Evolutionary conservation across 2,113 vertebrate species (phyloP).

Genomic region (Mesembrinibis cayennensis): DNA sequence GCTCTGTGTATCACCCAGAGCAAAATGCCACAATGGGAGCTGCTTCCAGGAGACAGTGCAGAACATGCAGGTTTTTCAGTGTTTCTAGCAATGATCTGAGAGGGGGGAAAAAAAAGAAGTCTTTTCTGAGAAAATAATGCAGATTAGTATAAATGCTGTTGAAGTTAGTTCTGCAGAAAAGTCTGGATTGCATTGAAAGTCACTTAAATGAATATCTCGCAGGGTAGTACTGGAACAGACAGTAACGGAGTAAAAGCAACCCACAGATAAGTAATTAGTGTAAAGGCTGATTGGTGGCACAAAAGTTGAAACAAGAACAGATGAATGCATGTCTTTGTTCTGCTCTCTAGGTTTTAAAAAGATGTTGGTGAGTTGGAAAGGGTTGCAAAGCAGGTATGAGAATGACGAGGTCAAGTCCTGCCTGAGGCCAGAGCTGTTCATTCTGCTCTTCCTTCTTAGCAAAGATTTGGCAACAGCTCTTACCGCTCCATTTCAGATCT

Average conservation of each 20-base stretch:
- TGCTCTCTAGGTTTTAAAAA: background rate
- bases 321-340: background rate
- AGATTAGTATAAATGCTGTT: background rate
- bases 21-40: background rate
- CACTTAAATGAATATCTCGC: background rate
- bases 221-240: background rate
- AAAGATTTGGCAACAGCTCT: background rate
- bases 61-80: background rate
- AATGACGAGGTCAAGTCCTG: background rate
- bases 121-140: background rate
- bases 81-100: background rate
- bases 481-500: background rate
- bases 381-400: background rate
- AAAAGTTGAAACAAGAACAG: background rate
- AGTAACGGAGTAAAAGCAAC: background rate
- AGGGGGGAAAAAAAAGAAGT: fast-evolving
- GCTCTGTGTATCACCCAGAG: fast-evolving
- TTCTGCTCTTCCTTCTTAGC: background rate
- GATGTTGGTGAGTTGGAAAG: background rate
- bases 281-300: background rate
- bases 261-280: background rate
- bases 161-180: background rate
- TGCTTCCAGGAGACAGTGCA: background rate
- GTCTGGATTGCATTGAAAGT: background rate
- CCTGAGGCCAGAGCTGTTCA: background rate